A percentile compares a stretch with the other conserved stretches of the same genome.
Conservation (phyloP, 2,113 vertebrate genomes). For the Zeus faber region DNA sequence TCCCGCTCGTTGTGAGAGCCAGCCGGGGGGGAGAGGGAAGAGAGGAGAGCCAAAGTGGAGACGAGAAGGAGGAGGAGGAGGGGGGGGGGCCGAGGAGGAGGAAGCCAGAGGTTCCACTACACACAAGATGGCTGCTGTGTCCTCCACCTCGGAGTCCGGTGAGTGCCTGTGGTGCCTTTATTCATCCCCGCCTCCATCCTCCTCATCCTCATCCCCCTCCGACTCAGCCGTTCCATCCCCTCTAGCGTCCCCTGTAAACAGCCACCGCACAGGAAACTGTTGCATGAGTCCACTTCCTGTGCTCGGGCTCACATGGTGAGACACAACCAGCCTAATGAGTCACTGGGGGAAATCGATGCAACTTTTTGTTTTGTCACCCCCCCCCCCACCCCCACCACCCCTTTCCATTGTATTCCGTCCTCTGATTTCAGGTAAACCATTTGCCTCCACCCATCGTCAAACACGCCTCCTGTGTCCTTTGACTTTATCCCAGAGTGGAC, state of each 20-base stretch:
- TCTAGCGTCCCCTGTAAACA: background rate
- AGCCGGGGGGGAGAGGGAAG: constrained; percentile 11
- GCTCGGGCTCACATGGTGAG: constrained; percentile 37
- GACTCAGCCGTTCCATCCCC: background rate
- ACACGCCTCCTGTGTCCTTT: too few species aligned
- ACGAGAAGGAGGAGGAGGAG: constrained; percentile 61
- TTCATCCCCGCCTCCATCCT: constrained; percentile 9
- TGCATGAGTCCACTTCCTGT: constrained; percentile 46
- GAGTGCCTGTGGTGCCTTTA: constrained; percentile 47
- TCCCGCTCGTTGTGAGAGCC: background rate
- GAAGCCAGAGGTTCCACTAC: constrained; percentile 68
- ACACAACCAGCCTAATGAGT: constrained; percentile 10
- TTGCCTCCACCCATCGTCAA: too few species aligned
- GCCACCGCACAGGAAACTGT: constrained; percentile 41
- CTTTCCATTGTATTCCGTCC: too few species aligned
- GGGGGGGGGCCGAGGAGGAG: constrained; percentile 60
- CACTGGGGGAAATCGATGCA: constrained; percentile 20
- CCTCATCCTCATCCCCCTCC: background rate
- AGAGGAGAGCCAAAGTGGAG: constrained; percentile 51
- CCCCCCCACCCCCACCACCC: constrained; percentile 1
- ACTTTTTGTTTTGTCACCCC: background rate
- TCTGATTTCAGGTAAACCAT: too few species aligned
- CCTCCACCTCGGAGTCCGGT: constrained; percentile 71
- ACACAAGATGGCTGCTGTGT: constrained; percentile 78
- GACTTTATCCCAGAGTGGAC: too few species aligned